Conservation (phyloP, 2,113 vertebrate species). For the Channa maculata region DNA sequence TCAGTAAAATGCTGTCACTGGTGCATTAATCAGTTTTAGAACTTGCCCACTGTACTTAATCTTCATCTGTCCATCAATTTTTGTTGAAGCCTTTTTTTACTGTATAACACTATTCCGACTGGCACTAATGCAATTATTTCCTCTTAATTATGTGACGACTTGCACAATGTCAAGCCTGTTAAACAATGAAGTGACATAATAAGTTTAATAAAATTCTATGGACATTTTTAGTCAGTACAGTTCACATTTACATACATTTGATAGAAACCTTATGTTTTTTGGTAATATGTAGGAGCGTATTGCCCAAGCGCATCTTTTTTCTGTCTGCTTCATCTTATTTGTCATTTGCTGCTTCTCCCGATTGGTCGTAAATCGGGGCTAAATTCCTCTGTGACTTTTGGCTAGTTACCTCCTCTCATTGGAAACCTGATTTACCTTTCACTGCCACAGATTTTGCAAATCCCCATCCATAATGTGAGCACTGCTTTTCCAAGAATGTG, state of each 20-base stretch:
- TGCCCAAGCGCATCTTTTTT: no score
- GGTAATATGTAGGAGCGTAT: not conserved
- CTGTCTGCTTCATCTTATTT: conserved; percentile 1
- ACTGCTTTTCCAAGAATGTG: conserved; percentile 46
- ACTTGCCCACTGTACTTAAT: not conserved
- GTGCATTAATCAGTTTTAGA: conserved; percentile 44
- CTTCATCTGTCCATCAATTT: conserved; percentile 37
- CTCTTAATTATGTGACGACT: conserved; percentile 20
- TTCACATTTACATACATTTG: conserved; percentile 1
- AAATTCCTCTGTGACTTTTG: not conserved
- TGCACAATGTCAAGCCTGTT: not conserved
- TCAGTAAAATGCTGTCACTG: conserved; percentile 47
- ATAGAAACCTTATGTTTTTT: not conserved
- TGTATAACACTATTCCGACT: conserved; percentile 27
- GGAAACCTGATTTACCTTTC: conserved; percentile 36
- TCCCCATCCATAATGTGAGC: conserved; percentile 60
- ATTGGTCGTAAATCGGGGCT: no score
- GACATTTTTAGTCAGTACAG: not conserved
- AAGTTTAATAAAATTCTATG: not conserved
- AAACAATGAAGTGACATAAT: not conserved
- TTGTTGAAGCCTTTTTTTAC: conserved; percentile 23
- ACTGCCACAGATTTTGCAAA: conserved; percentile 47
- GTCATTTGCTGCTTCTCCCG: not conserved
- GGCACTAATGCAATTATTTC: conserved; percentile 2
- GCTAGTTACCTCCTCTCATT: conserved; percentile 21